Conservation (phyloP, 2,113 vertebrate genomes). For the Odontophorus gujanensis region DNA sequence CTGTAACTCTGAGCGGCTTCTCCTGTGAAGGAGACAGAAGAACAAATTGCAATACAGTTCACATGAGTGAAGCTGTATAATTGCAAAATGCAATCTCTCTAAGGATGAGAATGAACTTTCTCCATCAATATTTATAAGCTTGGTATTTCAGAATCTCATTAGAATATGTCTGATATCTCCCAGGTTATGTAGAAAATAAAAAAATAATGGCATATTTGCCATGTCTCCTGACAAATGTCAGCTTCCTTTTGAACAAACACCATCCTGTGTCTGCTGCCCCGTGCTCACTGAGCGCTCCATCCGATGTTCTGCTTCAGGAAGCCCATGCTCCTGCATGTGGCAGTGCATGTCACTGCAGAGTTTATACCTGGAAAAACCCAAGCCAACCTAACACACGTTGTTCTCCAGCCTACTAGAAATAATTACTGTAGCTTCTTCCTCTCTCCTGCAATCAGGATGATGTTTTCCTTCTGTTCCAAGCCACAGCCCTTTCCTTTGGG, state of each 20-base stretch:
- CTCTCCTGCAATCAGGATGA: neutral
- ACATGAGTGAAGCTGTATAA: conserved; percentile 55
- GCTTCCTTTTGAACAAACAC: conserved; percentile 27
- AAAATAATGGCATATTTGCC: conserved; percentile 23
- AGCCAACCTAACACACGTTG: conserved; percentile 1
- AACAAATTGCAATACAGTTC: conserved; percentile 60
- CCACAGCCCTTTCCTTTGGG: neutral
- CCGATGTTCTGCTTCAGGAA: conserved; percentile 46
- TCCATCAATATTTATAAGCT: conserved; percentile 63
- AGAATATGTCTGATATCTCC: conserved; percentile 12
- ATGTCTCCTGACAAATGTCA: conserved; percentile 18
- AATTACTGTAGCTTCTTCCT: conserved; percentile 25
- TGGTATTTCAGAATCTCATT: conserved; percentile 57
- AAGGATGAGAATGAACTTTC: neutral
- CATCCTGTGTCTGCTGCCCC: neutral
- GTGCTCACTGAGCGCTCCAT: neutral
- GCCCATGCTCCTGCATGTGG: neutral
- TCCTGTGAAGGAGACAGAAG: conserved; percentile 30
- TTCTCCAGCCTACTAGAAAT: conserved; percentile 10
- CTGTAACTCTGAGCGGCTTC: conserved; percentile 35
- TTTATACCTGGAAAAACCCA: conserved; percentile 14
- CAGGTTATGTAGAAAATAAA: conserved; percentile 33
- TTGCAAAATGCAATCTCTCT: conserved; percentile 35
- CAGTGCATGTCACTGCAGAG: neutral
- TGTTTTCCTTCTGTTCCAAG: neutral